Evolutionary conservation across 30 jellyfish, hydroid and myxozoan genomes (phyloP).

Genomic region (Pseudorhiza aurosa): DNA sequence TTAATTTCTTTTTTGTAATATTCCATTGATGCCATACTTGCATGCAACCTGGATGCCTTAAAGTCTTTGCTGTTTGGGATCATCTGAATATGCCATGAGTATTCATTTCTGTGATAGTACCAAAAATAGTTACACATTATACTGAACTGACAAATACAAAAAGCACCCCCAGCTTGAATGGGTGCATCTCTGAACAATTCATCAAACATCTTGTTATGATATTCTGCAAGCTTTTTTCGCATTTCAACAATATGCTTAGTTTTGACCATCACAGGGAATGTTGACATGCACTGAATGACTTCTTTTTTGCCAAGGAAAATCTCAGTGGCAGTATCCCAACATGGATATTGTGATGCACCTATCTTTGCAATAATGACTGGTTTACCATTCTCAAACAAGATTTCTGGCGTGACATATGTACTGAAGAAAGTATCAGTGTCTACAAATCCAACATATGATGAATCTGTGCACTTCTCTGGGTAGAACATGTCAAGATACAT

Average conservation of each 20-base stretch:
- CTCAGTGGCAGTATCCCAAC: conserved; percentile 52
- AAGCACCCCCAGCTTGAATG: conserved; percentile 24
- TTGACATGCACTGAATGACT: conserved; percentile 64
- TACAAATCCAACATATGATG: conserved; percentile 67
- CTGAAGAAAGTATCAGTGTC: conserved; percentile 72
- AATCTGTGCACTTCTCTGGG: conserved; percentile 61
- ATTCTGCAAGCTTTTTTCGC: conserved; percentile 38
- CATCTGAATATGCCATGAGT: conserved; percentile 67
- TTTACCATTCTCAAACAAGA: conserved; percentile 42
- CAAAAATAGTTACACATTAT: conserved; percentile 71
- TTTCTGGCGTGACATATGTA: conserved; percentile 62
- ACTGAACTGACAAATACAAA: conserved; percentile 58
- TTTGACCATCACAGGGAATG: conserved; percentile 72
- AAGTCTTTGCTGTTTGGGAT: conserved; percentile 36
- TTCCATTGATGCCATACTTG: conserved; percentile 30
- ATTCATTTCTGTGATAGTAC: conserved; percentile 67
- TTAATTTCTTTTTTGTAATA: conserved; percentile 35
- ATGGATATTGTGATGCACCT: conserved; percentile 35
- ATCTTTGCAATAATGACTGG: conserved; percentile 52
- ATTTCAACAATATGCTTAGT: conserved; percentile 36
- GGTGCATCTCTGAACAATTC: conserved; percentile 52
- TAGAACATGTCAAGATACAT: conserved; percentile 69
- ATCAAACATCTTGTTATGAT: conserved; percentile 44
- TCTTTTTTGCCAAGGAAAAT: conserved; percentile 59
- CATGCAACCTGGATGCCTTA: conserved; percentile 16